Evolutionary conservation across 2,888 invertebrate genomes (phyloP).

Genomic region (Lasioglossum calceatum): DNA sequence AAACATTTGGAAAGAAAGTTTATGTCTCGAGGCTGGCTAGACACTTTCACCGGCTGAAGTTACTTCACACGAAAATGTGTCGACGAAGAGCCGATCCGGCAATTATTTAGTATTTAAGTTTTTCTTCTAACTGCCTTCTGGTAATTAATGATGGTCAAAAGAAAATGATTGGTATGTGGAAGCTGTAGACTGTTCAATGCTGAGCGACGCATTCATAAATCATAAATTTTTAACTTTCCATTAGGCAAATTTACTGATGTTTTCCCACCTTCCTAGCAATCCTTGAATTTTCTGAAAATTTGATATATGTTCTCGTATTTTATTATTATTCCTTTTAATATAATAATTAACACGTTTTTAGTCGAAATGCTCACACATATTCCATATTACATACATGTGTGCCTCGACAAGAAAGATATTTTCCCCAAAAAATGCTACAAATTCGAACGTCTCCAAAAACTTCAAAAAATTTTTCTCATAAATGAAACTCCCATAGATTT

Average conservation of each 20-base stretch:
- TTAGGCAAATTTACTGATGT: background rate
- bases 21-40: background rate
- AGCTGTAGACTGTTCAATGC: background rate
- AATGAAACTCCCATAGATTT: no score
- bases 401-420: no score
- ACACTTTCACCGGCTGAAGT: slow-evolving; percentile 18
- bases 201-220: background rate
- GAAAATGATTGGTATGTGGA: background rate
- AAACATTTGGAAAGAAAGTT: slow-evolving; percentile 31
- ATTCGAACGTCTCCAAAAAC: no score
- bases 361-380: no score
- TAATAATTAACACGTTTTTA: no score
- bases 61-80: background rate
- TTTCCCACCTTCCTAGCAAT: background rate
- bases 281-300: background rate
- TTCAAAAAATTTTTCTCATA: no score
- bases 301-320: no score
- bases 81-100: background rate
- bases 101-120: background rate
- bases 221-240: background rate
- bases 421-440: no score
- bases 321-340: no score
- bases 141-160: background rate
- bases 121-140: background rate
- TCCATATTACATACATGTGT: no score